phyloP scores from a whole-genome alignment of 2,888 invertebrate genomes.

The Campoplex nolae region DNA sequence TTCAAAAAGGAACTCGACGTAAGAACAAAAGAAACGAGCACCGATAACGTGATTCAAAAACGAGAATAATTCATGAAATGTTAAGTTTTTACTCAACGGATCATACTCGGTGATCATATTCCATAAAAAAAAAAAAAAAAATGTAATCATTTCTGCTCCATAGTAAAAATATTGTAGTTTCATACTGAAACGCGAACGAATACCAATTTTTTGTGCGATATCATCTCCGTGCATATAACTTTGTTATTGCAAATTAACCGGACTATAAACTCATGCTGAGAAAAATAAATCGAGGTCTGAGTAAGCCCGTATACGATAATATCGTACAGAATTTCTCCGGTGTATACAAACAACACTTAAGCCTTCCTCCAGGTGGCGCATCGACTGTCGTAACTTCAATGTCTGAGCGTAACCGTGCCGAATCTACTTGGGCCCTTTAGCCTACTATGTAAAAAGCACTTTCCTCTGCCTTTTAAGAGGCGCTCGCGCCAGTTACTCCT shows the following conservation, averaged over 20 bases:
- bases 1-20: neutral
- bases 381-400: neutral
- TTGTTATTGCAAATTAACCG: neutral
- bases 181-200: no score
- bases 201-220: no score
- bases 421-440: constrained; percentile 53
- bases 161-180: no score
- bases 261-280: neutral
- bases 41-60: neutral
- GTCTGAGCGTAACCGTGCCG: constrained; percentile 40
- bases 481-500: constrained; percentile 7
- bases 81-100: neutral
- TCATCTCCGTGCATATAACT: no score
- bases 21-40: neutral
- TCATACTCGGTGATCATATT: no score
- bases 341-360: constrained; percentile 9
- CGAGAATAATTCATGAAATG: neutral
- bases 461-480: constrained; percentile 38
- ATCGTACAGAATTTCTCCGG: neutral
- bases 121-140: no score
- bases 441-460: constrained; percentile 50
- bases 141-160: no score
- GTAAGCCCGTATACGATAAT: neutral
- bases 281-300: neutral
- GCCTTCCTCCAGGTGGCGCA: constrained; percentile 16